A percentile compares a stretch with the other conserved stretches of the same genome.
phyloP scores from a whole-genome alignment of 1,140 invertebrate genomes.

The Latrodectus geometricus region DNA sequence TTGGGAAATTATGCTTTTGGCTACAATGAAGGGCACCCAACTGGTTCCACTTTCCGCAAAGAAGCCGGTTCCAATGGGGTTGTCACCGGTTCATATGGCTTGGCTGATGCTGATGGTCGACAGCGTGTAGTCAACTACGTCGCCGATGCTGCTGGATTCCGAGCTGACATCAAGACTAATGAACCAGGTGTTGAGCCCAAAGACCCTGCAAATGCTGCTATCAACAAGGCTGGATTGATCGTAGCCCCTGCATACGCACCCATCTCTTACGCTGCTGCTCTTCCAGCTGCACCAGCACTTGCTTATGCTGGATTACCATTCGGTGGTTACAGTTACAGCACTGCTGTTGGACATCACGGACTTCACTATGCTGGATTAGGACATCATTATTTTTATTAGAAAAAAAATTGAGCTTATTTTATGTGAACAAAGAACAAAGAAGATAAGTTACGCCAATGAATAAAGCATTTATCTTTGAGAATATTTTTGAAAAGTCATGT shows the following conservation, averaged over 20 bases:
- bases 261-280: background rate
- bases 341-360: conserved; percentile 14
- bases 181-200: conserved; percentile 62
- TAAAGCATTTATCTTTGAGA: no score
- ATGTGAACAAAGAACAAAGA: no score
- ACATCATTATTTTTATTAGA: no score
- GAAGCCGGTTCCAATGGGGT: conserved; percentile 53
- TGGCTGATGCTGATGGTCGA: conserved; percentile 64
- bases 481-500: no score
- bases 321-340: conserved; percentile 44
- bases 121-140: conserved; percentile 65
- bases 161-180: conserved; percentile 63
- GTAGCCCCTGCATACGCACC: conserved; percentile 48
- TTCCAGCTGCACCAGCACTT: background rate
- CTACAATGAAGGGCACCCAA: conserved; percentile 13
- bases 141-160: conserved; percentile 65
- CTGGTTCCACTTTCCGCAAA: conserved; percentile 31
- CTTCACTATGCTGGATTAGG: background rate
- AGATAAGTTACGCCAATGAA: no score
- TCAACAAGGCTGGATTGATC: conserved; percentile 43
- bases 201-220: conserved; percentile 56
- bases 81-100: conserved; percentile 65
- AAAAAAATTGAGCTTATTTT: no score
- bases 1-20: conserved; percentile 46
- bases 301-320: conserved; percentile 14